These are phyloP conservation scores for Cynocephalus volans DNA, from an alignment of 2,113 vertebrate genomes.

Conservation along the genomic window DNA sequence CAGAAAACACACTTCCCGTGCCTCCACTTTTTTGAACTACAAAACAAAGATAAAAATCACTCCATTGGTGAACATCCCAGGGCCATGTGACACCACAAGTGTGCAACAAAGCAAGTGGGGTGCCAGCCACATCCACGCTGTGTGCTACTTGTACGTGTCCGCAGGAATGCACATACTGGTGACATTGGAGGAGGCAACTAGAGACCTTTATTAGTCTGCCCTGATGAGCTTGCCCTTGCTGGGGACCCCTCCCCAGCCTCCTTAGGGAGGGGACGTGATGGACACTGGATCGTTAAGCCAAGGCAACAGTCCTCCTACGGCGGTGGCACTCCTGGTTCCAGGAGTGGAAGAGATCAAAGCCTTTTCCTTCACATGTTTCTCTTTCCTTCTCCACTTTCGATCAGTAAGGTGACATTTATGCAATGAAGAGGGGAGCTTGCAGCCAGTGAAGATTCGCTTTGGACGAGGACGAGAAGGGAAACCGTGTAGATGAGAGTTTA, in stretches of 20 bases:
- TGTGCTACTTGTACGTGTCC: too few species aligned
- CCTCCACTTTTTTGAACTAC: neutral
- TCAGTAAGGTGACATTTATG: neutral
- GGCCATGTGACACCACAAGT: neutral
- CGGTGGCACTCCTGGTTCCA: neutral
- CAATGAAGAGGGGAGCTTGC: neutral
- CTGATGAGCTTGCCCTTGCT: neutral
- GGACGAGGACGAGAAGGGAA: neutral
- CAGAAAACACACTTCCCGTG: neutral
- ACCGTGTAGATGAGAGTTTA: too few species aligned
- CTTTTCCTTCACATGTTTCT: neutral
- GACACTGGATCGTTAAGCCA: too few species aligned
- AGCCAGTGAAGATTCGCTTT: neutral
- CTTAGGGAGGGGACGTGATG: neutral
- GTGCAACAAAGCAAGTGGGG: too few species aligned
- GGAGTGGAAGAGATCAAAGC: neutral
- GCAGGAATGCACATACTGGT: rapidly evolving
- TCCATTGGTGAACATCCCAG: rapidly evolving
- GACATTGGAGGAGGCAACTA: neutral
- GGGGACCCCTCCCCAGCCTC: neutral
- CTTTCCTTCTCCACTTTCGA: neutral
- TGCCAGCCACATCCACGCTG: too few species aligned
- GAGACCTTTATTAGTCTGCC: neutral
- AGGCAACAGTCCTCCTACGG: rapidly evolving
- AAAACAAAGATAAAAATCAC: too few species aligned